Base-by-base conservation (phyloP, 2,797 vertebrate species). In the Enteromius paludinosus region DNA sequence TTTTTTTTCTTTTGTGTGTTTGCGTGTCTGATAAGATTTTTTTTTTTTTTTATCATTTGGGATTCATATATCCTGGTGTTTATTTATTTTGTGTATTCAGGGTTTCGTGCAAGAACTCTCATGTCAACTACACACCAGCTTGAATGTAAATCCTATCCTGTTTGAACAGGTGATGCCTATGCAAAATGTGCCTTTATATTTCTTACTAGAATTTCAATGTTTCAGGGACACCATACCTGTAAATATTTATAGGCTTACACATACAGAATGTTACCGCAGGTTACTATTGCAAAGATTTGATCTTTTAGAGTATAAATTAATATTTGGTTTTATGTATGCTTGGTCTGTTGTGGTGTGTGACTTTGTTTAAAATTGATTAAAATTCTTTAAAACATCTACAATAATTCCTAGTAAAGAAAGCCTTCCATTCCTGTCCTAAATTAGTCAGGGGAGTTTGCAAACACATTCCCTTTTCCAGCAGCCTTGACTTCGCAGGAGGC, bases 291-390 rank as follows among this genome's bases (percentile, higher is more conserved):
- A 72, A 28, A 79, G 30, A 56, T 79, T 64, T 69, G 47, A n/a
- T n/a, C 69, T 65, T 35, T 85, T 82, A 77, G 77, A 62, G 76
- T 85, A 79, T 72, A 35, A 79, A 81, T 80, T 25, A 81, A 47
- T 61, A 59, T 43, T 49, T 85, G 41, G 70, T 68, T 82, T 15
- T 59, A 81, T 87, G 80, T 84, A 83, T 78, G 85, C 84, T 78
- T 65, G 17, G 35, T 68, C 73, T 82, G 61, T 85, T 78, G 35
- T 84, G 30, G 18, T 72, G 74, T 47, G 18, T 83, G 30, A 80
- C 20, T 79, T 65, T 82, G 74, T 83, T 83, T 71, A 79, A 54
- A n/a, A n/a, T n/a, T 69, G 65, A 88, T 71, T 83, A 86, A 84
- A 83, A 69, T 75, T 17, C 10, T 78, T 78, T 64, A 62, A 78